phyloP scores from a whole-genome alignment of 2,888 invertebrate genomes.

The Linnaemya vulpina region DNA sequence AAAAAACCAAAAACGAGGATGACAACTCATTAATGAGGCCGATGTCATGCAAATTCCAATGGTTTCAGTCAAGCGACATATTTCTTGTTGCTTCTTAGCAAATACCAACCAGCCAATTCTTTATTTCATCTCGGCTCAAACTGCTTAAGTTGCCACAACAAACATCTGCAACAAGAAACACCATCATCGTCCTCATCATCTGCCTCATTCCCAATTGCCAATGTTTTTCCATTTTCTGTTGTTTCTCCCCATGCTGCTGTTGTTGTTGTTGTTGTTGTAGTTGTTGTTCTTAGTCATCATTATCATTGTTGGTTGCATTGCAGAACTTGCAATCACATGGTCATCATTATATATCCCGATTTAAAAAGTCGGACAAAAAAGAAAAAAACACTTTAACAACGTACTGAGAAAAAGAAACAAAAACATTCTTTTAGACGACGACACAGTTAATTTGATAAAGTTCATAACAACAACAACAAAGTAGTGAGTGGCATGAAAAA shows the following conservation, averaged over 20 bases:
- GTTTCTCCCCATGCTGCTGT: constrained; percentile 26
- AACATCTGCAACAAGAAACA: constrained; percentile 59
- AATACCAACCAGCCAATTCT: constrained; percentile 47
- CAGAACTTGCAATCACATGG: constrained; percentile 58
- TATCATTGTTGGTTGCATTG: constrained; percentile 40
- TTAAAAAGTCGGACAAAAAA: neutral
- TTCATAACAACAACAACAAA: constrained; percentile 19
- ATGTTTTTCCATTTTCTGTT: neutral
- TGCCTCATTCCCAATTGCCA: constrained; percentile 23
- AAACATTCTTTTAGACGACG: constrained; percentile 61
- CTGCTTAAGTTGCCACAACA: constrained; percentile 16
- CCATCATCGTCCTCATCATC: constrained; percentile 36
- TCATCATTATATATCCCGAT: constrained; percentile 56
- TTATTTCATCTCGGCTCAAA: constrained; percentile 39
- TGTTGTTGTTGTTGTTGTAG: constrained; percentile 33
- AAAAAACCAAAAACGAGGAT: constrained; percentile 48
- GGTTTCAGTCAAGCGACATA: constrained; percentile 64
- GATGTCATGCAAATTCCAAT: constrained; percentile 72
- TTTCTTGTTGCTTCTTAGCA: constrained; percentile 44
- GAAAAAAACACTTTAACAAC: constrained; percentile 28
- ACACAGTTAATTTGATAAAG: constrained; percentile 65
- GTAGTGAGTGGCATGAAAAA: constrained; percentile 5
- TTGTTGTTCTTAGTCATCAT: constrained; percentile 50
- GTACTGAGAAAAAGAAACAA: constrained; percentile 23
- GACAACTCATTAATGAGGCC: constrained; percentile 72